Evolutionary conservation across 2,888 invertebrate species (phyloP).

Genomic region (Cabera pusaria): DNA sequence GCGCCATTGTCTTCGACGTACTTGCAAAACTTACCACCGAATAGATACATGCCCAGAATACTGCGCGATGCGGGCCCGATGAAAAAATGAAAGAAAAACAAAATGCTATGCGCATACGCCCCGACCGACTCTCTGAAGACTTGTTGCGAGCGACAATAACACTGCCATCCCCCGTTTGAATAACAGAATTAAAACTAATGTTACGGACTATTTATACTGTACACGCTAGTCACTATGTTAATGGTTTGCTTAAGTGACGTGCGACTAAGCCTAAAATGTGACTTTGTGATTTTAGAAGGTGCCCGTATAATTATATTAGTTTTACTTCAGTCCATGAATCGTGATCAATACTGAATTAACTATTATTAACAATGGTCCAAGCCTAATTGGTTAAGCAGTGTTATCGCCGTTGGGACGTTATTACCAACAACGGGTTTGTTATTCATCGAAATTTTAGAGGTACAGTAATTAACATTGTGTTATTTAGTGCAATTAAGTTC

Average conservation of each 20-base stretch:
- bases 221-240: constrained; percentile 27
- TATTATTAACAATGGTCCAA: constrained; percentile 36
- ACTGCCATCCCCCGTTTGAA: constrained; percentile 52
- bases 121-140: constrained; percentile 69
- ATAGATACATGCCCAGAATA: constrained; percentile 99
- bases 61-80: constrained; percentile 86
- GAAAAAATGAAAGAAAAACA: constrained; percentile 81
- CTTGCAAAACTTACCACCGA: constrained; percentile 99
- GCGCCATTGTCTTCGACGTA: constrained; percentile 92
- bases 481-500: constrained; percentile 71
- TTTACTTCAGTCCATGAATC: constrained; percentile 39
- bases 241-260: constrained; percentile 24
- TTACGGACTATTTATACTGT: constrained; percentile 38
- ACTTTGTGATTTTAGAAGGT: constrained; percentile 23
- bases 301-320: constrained; percentile 59
- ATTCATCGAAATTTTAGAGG: constrained; percentile 58
- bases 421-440: constrained; percentile 67
- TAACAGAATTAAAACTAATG: constrained; percentile 47
- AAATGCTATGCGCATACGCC: constrained; percentile 80
- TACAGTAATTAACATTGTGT: constrained; percentile 63
- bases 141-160: constrained; percentile 60
- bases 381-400: constrained; percentile 72
- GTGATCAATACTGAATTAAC: constrained; percentile 21
- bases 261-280: constrained; percentile 23
- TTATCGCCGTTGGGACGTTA: constrained; percentile 71